Conservation (phyloP, 2,113 vertebrate genomes). For the Pao palembangensis region DNA sequence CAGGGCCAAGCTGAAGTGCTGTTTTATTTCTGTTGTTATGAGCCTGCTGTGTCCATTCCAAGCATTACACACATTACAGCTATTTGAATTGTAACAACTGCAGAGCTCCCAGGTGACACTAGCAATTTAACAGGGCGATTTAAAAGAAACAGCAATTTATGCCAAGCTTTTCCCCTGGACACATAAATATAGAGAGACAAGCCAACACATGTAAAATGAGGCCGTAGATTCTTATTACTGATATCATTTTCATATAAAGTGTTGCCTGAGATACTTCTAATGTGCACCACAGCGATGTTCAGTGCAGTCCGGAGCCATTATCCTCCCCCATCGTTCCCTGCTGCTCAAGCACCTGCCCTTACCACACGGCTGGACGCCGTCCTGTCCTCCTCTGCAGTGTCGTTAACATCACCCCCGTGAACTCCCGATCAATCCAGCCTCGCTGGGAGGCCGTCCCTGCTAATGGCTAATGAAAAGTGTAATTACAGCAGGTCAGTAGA, state of each 20-base stretch:
- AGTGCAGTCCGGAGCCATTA: constrained; percentile 39
- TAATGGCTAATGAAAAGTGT: constrained; percentile 75
- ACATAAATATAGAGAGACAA: constrained; percentile 13
- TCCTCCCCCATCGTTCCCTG: constrained; percentile 40
- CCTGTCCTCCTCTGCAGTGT: constrained; percentile 42
- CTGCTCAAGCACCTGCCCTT: constrained; percentile 56
- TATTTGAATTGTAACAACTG: background rate
- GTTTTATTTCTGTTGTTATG: constrained; percentile 1
- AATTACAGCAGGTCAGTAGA: constrained; percentile 67
- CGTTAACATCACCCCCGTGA: constrained; percentile 50
- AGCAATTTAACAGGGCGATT: constrained; percentile 5
- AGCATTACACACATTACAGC: constrained; percentile 3
- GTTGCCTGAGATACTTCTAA: constrained; percentile 38
- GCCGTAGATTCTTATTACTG: constrained; percentile 37
- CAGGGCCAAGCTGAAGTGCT: background rate
- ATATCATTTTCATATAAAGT: constrained; percentile 47
- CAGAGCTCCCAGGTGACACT: background rate
- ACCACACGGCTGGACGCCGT: constrained; percentile 38
- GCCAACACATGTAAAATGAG: constrained; percentile 13
- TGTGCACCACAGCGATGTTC: constrained; percentile 21
- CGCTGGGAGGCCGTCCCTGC: constrained; percentile 49
- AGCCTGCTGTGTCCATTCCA: background rate
- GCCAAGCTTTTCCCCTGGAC: constrained; percentile 2
- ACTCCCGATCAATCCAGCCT: constrained; percentile 52
- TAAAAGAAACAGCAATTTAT: background rate